Evolutionary conservation across 64 coral and sea anemone genomes (phyloP), one percentile per base, ranked within the genome.

Genomic region (Stichodactyla helianthus): DNA sequence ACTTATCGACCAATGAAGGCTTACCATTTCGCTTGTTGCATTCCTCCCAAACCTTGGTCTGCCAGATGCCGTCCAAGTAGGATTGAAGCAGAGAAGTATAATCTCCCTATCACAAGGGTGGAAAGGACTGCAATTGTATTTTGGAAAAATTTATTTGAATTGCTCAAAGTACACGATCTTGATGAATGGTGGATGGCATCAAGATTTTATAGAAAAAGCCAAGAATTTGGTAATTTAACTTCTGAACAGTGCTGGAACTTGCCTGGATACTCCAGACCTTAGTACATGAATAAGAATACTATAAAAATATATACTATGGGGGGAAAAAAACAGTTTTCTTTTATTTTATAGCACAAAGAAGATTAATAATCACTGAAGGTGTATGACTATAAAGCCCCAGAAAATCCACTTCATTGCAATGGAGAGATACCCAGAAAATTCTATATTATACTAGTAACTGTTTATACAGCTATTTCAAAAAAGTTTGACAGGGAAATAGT

Each of bases 11-110:
- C 94, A 35, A 31, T 96, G 83, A 96, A 96, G 28, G 91, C 86
- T 54, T 96, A 86, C 50, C 94, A 96, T 55, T 96, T 96, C 79
- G 94, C 88, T 5, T 93, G 94, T 23, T 93, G 94, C 79, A 22
- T 51, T 5, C 91, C 91, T 44, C 79, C 91, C 11, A 96, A 96
- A 60, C 94, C 94, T n/a, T 96, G 94, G 94, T 77, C 81, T 5
- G 91, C 88, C 56, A 7, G 83, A 15, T 96, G 94, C 23, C 88
- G 87, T 25, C 76, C 91, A 55, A 93, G 85, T 59, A 82, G 94
- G 54, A 77, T 35, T 44, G 94, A 96, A n/a, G 88, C 91, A 15
- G 77, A 67, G 26, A 70, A 68, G 13, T 96, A 84, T 79, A 77
- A 92, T 57, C 54, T 79, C 14, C 94, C 91, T 19, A 92, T 96